Conservation (phyloP, 2,113 vertebrate genomes). For the Fulica atra region DNA sequence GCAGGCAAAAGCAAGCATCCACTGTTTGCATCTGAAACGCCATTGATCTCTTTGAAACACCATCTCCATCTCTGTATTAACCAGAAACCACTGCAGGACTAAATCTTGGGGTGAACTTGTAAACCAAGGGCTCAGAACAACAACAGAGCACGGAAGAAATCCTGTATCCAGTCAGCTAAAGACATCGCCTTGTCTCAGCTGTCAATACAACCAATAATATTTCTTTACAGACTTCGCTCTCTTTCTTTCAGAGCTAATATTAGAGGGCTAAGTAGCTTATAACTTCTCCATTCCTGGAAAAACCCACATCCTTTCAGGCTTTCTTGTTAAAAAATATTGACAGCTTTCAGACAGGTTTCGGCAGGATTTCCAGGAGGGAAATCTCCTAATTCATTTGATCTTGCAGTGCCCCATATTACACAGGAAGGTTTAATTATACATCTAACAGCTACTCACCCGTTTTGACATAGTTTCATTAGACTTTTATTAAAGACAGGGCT, state of each 20-base stretch:
- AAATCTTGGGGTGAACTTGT: not conserved
- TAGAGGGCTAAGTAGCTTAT: not conserved
- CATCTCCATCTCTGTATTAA: not conserved
- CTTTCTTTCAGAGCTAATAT: not conserved
- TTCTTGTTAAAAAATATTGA: conserved; percentile 22
- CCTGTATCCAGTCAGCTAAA: not conserved
- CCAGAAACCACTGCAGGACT: not conserved
- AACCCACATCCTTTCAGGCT: conserved; percentile 10
- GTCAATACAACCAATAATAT: not conserved
- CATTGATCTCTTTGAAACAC: not conserved
- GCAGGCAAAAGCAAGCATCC: conserved; percentile 44
- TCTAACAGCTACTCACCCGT: conserved; percentile 61
- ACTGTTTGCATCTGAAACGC: conserved; percentile 50
- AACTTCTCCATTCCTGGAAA: conserved; percentile 16
- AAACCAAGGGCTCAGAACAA: not conserved
- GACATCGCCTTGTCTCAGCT: not conserved
- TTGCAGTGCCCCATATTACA: conserved; percentile 24
- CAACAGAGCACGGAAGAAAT: not conserved
- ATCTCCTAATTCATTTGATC: conserved; percentile 46
- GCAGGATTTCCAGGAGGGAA: conserved; percentile 52
- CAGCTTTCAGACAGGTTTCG: conserved; percentile 22
- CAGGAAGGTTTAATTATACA: conserved; percentile 72
- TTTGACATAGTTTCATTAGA: conserved; percentile 58
- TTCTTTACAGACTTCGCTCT: not conserved
- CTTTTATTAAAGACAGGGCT: conserved; percentile 61